A percentile compares a stretch with the other conserved stretches of the same genome.
Conservation (phyloP, 2,113 vertebrate species). For the Myocastor coypus region DNA sequence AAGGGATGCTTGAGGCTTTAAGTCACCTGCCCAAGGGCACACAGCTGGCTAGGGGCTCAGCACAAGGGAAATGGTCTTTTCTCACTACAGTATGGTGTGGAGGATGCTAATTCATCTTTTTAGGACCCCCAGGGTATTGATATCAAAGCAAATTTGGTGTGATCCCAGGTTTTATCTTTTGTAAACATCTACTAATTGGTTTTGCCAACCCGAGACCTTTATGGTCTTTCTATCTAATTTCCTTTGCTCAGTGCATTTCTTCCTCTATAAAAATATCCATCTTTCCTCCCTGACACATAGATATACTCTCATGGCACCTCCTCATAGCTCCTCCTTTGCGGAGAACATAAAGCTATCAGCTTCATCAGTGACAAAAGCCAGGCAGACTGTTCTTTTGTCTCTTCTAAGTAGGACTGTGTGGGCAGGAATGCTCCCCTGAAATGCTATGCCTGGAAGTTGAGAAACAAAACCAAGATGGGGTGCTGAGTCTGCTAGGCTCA, state of each 20-base stretch:
- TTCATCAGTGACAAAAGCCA: constrained; percentile 84
- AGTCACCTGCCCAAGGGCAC: constrained; percentile 36
- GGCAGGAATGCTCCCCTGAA: constrained; percentile 66
- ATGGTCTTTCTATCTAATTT: constrained; percentile 89
- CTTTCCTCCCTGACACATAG: constrained; percentile 87
- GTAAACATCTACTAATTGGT: constrained; percentile 96
- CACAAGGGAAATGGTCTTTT: neutral
- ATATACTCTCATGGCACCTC: constrained; percentile 85
- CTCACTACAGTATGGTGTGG: too few relatives aligned
- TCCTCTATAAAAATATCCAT: constrained; percentile 87
- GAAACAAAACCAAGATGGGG: neutral
- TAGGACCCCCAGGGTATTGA: constrained; percentile 36
- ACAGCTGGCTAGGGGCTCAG: constrained; percentile 50
- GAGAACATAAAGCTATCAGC: constrained; percentile 88
- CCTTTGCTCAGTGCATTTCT: constrained; percentile 86
- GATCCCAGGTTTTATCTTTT: constrained; percentile 91
- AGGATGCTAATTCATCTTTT: constrained; percentile 65
- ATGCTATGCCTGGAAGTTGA: neutral
- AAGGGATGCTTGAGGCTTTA: constrained; percentile 6
- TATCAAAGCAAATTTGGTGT: constrained; percentile 86
- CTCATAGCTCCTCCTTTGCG: constrained; percentile 83
- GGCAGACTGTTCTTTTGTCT: constrained; percentile 77
- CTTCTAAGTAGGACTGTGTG: constrained; percentile 69
- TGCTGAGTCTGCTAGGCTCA: neutral
- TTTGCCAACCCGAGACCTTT: constrained; percentile 92